Evolutionary conservation across 2,797 vertebrate species (phyloP).

Genomic region (Varecia variegata): DNA sequence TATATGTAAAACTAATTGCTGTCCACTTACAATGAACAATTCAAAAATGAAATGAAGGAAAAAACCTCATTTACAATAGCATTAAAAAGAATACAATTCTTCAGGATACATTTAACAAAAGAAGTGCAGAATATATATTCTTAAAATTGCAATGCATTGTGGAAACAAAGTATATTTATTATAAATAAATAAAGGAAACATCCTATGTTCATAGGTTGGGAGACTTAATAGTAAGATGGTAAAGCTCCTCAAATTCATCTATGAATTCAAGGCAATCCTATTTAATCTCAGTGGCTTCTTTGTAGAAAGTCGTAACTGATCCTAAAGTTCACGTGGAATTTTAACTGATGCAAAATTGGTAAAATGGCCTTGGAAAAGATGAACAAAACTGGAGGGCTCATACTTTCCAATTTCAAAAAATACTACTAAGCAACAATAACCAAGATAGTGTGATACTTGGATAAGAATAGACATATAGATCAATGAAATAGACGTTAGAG

Average conservation of each 20-base stretch:
- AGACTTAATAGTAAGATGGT: background rate
- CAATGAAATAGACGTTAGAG: background rate
- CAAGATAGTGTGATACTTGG: background rate
- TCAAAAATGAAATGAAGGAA: background rate
- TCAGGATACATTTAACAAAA: background rate
- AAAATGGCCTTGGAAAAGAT: background rate
- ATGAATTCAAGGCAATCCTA: background rate
- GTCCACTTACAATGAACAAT: background rate
- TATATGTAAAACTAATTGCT: conserved; percentile 9
- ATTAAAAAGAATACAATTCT: background rate
- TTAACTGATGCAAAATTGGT: background rate
- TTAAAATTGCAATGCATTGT: background rate
- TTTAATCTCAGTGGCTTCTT: background rate
- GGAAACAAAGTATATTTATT: background rate
- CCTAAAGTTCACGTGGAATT: background rate
- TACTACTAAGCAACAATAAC: background rate
- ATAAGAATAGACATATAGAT: background rate
- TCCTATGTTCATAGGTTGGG: background rate
- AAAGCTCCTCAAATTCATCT: background rate
- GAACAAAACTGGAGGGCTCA: background rate
- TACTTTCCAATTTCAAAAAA: background rate
- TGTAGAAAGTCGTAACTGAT: background rate
- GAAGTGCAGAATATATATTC: background rate
- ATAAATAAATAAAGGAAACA: background rate
- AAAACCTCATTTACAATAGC: background rate